phyloP scores from a whole-genome alignment of 2,797 vertebrate species.

The Acanthornis magna region DNA sequence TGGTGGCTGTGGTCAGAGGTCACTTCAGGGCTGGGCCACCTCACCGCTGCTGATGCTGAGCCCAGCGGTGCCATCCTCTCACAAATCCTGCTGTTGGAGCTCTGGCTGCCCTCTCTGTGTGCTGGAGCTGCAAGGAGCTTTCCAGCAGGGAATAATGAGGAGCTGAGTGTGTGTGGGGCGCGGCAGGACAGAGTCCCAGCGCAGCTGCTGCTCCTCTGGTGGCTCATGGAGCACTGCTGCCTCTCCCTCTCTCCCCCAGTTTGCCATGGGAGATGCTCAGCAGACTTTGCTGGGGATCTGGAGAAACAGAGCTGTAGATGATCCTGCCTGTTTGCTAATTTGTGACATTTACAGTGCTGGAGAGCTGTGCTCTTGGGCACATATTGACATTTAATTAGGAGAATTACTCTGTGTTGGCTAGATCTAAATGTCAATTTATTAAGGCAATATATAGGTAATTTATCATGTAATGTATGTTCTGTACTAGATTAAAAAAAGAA shows the following conservation, averaged over 20 bases:
- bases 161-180: fast-evolving
- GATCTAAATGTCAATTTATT: background rate
- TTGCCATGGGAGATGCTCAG: background rate
- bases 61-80: background rate
- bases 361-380: background rate
- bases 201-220: background rate
- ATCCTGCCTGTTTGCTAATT: background rate
- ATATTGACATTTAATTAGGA: slow-evolving; percentile 37
- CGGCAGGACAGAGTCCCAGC: background rate
- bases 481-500: background rate
- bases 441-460: background rate
- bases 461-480: background rate
- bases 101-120: background rate
- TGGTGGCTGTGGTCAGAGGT: background rate
- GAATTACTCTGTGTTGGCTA: background rate
- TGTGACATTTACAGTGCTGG: background rate
- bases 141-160: background rate
- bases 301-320: background rate
- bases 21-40: background rate
- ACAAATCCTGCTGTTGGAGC: background rate
- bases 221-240: background rate
- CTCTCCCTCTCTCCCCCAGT: fast-evolving
- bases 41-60: background rate
- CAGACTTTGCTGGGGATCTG: background rate
- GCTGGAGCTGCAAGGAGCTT: background rate